Evolutionary conservation across 2,113 vertebrate genomes (phyloP).

Genomic region (Craseonycteris thonglongyai): DNA sequence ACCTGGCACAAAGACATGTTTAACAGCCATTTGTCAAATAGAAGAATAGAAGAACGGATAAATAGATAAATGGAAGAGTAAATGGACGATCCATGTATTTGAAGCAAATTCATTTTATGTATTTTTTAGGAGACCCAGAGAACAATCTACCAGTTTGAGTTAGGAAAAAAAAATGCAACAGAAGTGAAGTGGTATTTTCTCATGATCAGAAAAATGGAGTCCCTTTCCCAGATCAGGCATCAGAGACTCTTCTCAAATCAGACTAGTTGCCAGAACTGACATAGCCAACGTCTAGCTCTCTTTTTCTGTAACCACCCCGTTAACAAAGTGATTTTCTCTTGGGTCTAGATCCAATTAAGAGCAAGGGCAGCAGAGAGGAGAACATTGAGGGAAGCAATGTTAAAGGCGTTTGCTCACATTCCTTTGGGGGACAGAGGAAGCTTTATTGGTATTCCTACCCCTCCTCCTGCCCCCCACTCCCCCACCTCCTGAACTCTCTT

Average conservation of each 20-base stretch:
- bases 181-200: constrained; percentile 15
- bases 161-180: background rate
- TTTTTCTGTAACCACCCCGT: constrained; percentile 60
- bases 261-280: constrained; percentile 48
- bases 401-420: constrained; percentile 40
- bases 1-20: background rate
- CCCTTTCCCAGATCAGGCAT: constrained; percentile 23
- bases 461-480: background rate
- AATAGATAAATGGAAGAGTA: background rate
- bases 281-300: constrained; percentile 62
- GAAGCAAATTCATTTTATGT: background rate
- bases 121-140: background rate
- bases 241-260: constrained; percentile 36
- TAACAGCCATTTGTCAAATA: background rate
- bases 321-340: constrained; percentile 63
- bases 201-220: constrained; percentile 31
- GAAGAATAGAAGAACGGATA: background rate
- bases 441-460: constrained; percentile 46
- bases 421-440: constrained; percentile 51
- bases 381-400: constrained; percentile 51
- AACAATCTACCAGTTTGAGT: constrained; percentile 5
- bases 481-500: constrained; percentile 8
- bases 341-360: constrained; percentile 61
- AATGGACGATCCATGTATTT: background rate
- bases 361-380: constrained; percentile 56